Conservation (phyloP, 2,797 vertebrate genomes). For the Macrochelys suwanniensis region DNA sequence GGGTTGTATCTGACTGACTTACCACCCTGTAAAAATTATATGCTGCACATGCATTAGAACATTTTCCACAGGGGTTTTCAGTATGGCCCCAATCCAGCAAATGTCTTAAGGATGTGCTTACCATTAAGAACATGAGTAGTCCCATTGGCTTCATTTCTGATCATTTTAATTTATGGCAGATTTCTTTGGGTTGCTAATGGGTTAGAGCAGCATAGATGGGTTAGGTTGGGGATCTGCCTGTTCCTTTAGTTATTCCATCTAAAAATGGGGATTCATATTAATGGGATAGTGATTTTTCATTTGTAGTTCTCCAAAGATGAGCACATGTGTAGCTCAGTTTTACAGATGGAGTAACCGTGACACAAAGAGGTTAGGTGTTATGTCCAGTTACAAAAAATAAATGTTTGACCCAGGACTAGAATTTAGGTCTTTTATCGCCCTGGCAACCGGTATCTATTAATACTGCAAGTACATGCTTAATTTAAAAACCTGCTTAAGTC, state of each 20-base stretch:
- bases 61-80: background rate
- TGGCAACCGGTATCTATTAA: background rate
- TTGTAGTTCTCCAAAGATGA: background rate
- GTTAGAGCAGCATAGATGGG: background rate
- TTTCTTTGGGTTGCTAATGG: background rate
- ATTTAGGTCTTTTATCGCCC: background rate
- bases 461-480: background rate
- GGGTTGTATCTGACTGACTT: background rate
- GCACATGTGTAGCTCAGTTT: background rate
- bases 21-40: background rate
- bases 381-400: background rate
- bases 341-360: background rate
- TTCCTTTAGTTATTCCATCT: too few species aligned
- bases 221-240: background rate
- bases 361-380: background rate
- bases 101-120: background rate
- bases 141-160: background rate
- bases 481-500: fast-evolving
- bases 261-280: too few species aligned
- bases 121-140: fast-evolving
- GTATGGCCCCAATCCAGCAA: fast-evolving
- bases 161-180: fast-evolving
- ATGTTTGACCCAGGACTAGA: background rate
- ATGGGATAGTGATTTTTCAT: too few species aligned
- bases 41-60: background rate